Evolutionary conservation across 1,140 invertebrate genomes (phyloP).

Genomic region (Drosophila paulistorum): DNA sequence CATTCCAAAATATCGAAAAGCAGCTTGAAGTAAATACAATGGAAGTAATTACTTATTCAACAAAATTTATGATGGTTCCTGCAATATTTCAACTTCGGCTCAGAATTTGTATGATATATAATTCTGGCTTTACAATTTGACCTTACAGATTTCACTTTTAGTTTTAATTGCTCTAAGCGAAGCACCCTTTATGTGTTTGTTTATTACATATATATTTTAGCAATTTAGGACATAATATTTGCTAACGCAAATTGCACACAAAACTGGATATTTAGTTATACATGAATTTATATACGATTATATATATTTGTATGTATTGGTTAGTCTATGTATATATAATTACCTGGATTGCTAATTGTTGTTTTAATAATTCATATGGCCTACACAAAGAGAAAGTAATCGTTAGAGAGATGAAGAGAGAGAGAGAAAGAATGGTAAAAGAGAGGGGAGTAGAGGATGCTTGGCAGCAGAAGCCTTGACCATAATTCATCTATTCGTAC

Average conservation of each 20-base stretch:
- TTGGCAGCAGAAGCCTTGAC: slow-evolving; percentile 13
- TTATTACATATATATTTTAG: slow-evolving; percentile 9
- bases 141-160: not conserved
- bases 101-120: too few species aligned
- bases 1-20: too few species aligned
- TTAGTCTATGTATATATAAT: slow-evolving; percentile 40
- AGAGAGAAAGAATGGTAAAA: not conserved
- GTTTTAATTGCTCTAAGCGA: not conserved
- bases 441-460: not conserved
- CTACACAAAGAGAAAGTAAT: slow-evolving; percentile 16
- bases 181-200: not conserved
- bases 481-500: slow-evolving; percentile 40
- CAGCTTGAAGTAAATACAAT: too few species aligned
- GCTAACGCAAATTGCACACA: slow-evolving; percentile 16
- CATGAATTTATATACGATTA: slow-evolving; percentile 22
- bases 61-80: too few species aligned
- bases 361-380: slow-evolving; percentile 56
- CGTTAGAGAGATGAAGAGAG: not conserved
- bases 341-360: slow-evolving; percentile 62
- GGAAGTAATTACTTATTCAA: too few species aligned
- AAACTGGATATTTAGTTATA: slow-evolving; percentile 29
- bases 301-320: slow-evolving; percentile 14
- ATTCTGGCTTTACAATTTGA: too few species aligned
- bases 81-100: too few species aligned
- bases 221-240: slow-evolving; percentile 14